phyloP scores from a whole-genome alignment of 2,888 invertebrate genomes.

The Tinea semifulvella region DNA sequence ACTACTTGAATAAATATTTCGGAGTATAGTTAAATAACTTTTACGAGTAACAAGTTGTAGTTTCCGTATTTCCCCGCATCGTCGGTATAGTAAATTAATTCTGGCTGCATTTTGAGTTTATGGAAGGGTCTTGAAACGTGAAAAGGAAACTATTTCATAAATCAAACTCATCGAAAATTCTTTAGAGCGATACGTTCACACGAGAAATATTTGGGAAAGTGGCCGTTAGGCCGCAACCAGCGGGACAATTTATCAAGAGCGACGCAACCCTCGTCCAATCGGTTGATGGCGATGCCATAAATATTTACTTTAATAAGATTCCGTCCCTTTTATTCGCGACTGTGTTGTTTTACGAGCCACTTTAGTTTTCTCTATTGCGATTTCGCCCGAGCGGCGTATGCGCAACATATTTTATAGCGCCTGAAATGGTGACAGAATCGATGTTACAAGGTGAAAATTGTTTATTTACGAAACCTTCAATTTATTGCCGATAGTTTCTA shows the following conservation, averaged over 20 bases:
- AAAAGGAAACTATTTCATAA: slow-evolving; percentile 51
- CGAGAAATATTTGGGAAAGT: slow-evolving; percentile 51
- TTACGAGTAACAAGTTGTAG: slow-evolving; percentile 3
- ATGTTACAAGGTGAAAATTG: slow-evolving; percentile 10
- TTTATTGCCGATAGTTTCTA: slow-evolving; percentile 6
- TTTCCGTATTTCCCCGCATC: not conserved
- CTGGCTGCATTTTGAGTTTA: slow-evolving; percentile 3
- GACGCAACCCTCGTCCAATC: slow-evolving; percentile 60
- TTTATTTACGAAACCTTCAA: slow-evolving; percentile 8
- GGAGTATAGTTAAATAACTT: slow-evolving; percentile 1
- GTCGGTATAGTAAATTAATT: slow-evolving; percentile 2
- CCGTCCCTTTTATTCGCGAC: slow-evolving; percentile 56
- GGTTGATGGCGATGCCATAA: slow-evolving; percentile 63
- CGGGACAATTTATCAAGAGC: slow-evolving; percentile 60
- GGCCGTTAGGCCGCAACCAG: slow-evolving; percentile 48
- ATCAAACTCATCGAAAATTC: slow-evolving; percentile 46
- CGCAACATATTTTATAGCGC: slow-evolving; percentile 45
- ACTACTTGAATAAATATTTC: slow-evolving; percentile 7
- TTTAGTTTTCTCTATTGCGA: slow-evolving; percentile 46
- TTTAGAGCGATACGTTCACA: slow-evolving; percentile 46
- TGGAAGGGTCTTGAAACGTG: slow-evolving; percentile 38
- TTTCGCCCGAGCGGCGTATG: slow-evolving; percentile 40
- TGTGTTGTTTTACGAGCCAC: slow-evolving; percentile 57
- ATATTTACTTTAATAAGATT: slow-evolving; percentile 67
- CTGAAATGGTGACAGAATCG: slow-evolving; percentile 7